These are phyloP conservation scores for Paratilapia polleni DNA, from an alignment of 2,113 vertebrate species.

Conservation along the genomic window DNA sequence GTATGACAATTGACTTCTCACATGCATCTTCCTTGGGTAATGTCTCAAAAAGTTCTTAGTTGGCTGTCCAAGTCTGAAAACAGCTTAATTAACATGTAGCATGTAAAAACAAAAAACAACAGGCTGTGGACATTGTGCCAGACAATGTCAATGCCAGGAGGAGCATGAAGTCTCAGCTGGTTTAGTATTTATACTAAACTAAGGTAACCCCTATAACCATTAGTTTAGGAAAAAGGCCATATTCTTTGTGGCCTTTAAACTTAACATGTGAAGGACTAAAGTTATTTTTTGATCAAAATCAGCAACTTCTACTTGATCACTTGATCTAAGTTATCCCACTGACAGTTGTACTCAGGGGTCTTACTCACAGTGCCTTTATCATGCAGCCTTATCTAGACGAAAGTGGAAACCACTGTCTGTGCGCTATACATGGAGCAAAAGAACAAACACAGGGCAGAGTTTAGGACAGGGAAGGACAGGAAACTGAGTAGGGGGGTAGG, in stretches of 20 bases:
- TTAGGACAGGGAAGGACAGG: constrained; percentile 44
- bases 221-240: no score
- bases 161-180: not conserved
- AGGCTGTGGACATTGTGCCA: no score
- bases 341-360: constrained; percentile 31
- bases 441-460: constrained; percentile 47
- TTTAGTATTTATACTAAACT: no score
- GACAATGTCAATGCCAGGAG: not conserved
- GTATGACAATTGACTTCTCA: not conserved
- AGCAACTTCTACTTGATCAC: not conserved
- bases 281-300: not conserved
- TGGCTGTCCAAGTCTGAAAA: not conserved
- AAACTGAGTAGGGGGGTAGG: constrained; percentile 32
- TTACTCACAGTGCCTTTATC: constrained; percentile 53
- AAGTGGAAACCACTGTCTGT: constrained; percentile 59
- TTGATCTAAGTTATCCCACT: constrained; percentile 12
- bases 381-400: constrained; percentile 45
- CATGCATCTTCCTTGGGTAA: not conserved
- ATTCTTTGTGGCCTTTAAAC: not conserved
- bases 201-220: not conserved
- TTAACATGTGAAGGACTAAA: not conserved
- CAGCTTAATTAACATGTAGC: not conserved
- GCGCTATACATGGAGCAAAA: constrained; percentile 41
- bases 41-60: not conserved
- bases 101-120: not conserved